Base-by-base conservation (phyloP, 2,113 vertebrate genomes). In the Orcinus orca region DNA sequence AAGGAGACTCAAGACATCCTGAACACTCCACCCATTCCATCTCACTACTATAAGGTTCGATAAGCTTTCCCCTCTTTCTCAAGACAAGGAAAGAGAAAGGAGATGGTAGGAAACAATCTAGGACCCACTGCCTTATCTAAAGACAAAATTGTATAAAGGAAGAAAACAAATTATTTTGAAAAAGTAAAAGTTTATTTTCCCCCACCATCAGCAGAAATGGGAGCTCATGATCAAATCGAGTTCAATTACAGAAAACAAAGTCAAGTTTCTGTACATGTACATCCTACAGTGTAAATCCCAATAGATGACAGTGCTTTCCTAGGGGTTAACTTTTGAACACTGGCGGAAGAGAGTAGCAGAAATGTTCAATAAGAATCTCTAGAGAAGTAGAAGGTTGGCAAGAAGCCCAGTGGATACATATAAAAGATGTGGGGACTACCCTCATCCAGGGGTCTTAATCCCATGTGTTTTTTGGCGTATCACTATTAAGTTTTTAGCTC, bases 401-500 rank as follows among this genome's bases (percentile, higher is more conserved):
- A 67, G 53, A 80, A 70, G 71, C 60, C 58, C 26, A 53, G 21
- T 8, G 15, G 41, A 53, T 3, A n/a, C 11, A 62, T 33, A 25
- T 62, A 44, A 88, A 38, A 63, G 18, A 63, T 41, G 29, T 3
- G 20, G 8, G 4, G 62, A 2, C 6, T 18, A 10, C 20, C 10
- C n/a, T 53, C 29, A 36, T 6, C 0, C 8, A 21, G 2, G 38
- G 50, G 26, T 12, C 12, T 29, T 0, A 60, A 63, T 26, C 53
- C 33, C 18, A 4, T 7, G 25, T 21, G 3, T 25, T 88, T 73
- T 58, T 58, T 17, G 50, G 86, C 53, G 36, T 36, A 65, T 83
- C 10, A 21, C 23, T 60, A n/a, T 87, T 62, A 90, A 68, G 65
- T 53, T 55, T 73, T 60, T 60, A 94, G 93, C 74, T 95, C 58